Percentiles rank a stretch among this genome's conserved stretches.
Evolutionary conservation across 2,113 vertebrate genomes (phyloP).

Genomic region (Corvus moneduloides): DNA sequence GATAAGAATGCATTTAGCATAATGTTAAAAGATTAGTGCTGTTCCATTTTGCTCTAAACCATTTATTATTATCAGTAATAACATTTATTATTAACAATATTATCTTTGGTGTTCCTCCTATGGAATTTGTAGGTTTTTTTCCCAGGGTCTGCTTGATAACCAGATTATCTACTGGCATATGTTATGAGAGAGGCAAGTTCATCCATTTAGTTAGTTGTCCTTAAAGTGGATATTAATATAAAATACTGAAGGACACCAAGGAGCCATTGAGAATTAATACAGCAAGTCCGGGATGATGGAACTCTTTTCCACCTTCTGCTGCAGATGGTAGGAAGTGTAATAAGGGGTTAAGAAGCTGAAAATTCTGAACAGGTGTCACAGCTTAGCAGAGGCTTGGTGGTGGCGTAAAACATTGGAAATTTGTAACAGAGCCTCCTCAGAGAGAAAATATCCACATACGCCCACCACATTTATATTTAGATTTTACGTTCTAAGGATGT

Average conservation of each 20-base stretch:
- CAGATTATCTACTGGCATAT: neutral
- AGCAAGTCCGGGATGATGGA: neutral
- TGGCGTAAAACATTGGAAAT: constrained; percentile 61
- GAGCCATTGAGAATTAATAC: neutral
- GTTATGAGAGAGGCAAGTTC: neutral
- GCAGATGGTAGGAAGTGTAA: neutral
- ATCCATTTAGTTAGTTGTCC: neutral
- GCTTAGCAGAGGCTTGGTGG: constrained; percentile 39
- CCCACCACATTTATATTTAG: constrained; percentile 66
- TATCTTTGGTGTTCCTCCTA: neutral
- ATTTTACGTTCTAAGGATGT: constrained; percentile 33
- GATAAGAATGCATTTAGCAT: neutral
- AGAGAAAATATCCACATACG: constrained; percentile 48
- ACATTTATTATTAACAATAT: neutral
- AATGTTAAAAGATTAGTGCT: neutral
- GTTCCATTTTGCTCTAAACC: neutral
- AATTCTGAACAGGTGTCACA: constrained; percentile 54
- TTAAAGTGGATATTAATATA: neutral
- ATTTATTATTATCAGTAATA: neutral
- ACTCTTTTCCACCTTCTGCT: neutral
- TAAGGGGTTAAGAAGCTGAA: constrained; percentile 58
- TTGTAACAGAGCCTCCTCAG: constrained; percentile 48
- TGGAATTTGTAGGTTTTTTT: neutral
- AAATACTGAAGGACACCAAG: neutral
- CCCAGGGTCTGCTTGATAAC: neutral